phyloP scores from a whole-genome alignment of 2,113 vertebrate genomes.

The Tichodroma muraria region DNA sequence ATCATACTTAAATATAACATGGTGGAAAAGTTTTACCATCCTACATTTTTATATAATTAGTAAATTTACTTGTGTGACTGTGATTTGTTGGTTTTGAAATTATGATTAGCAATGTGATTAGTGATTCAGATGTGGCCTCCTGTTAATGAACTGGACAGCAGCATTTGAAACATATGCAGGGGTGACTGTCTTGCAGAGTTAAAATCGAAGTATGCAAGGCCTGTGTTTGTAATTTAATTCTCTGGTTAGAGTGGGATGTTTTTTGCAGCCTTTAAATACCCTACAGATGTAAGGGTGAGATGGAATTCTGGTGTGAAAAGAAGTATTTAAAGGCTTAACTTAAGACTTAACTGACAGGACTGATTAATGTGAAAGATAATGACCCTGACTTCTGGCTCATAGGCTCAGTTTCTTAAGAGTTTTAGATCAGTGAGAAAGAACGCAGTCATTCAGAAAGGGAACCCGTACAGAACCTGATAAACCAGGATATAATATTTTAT shows the following conservation, averaged over 20 bases:
- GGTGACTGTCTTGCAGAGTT: neutral
- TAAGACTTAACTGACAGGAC: constrained; percentile 47
- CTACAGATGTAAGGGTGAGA: neutral
- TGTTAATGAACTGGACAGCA: neutral
- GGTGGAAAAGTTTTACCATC: neutral
- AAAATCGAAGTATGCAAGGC: neutral
- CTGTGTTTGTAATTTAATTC: neutral
- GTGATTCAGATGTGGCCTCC: neutral
- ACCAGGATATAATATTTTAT: neutral
- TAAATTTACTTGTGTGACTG: neutral
- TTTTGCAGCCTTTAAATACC: neutral
- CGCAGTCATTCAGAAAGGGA: neutral
- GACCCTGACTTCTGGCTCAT: constrained; percentile 40
- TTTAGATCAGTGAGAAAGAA: constrained; percentile 21
- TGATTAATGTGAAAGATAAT: constrained; percentile 42
- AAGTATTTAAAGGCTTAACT: constrained; percentile 60
- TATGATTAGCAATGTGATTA: neutral
- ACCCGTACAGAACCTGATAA: neutral
- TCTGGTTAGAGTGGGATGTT: neutral
- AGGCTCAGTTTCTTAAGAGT: constrained; percentile 39
- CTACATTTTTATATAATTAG: neutral
- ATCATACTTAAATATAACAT: neutral
- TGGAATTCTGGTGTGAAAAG: constrained; percentile 60
- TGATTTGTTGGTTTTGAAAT: neutral
- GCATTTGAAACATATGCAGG: neutral